Evolutionary conservation across 1,140 invertebrate genomes (phyloP).

Genomic region (Solen grandis): DNA sequence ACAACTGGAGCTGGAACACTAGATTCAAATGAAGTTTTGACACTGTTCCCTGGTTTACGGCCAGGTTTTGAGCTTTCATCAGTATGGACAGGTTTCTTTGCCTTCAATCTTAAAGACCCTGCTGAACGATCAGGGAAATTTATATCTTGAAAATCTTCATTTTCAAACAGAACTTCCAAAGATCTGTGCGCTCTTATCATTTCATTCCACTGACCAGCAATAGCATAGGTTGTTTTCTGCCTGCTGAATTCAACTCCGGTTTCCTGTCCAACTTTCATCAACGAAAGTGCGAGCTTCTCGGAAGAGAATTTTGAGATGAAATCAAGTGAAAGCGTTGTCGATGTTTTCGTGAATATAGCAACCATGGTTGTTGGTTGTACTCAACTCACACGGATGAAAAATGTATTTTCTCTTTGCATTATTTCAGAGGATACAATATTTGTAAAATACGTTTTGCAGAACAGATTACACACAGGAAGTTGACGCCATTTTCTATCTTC

Average conservation of each 20-base stretch:
- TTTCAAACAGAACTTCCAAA: constrained; percentile 30
- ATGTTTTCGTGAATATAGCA: constrained; percentile 37
- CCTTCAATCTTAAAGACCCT: background rate
- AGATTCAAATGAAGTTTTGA: background rate
- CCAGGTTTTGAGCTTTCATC: background rate
- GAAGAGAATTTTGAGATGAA: constrained; percentile 30
- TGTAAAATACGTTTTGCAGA: background rate
- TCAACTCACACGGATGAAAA: background rate
- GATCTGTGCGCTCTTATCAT: constrained; percentile 10
- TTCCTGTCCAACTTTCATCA: constrained; percentile 34
- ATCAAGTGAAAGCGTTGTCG: constrained; percentile 18
- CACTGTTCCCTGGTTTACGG: constrained; percentile 1
- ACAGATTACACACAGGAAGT: too few species aligned
- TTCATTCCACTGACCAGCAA: constrained; percentile 38
- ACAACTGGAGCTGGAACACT: background rate
- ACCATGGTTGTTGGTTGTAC: constrained; percentile 16
- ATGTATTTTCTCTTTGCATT: background rate
- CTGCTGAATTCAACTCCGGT: constrained; percentile 26
- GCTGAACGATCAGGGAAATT: background rate
- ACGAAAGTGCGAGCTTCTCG: constrained; percentile 27
- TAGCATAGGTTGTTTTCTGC: constrained; percentile 17
- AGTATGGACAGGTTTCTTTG: background rate
- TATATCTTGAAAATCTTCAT: constrained; percentile 8
- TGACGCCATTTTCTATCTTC: too few species aligned
- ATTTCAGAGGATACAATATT: background rate